Evolutionary conservation across 2,888 invertebrate species (phyloP).

Genomic region (Agrotis segetum): DNA sequence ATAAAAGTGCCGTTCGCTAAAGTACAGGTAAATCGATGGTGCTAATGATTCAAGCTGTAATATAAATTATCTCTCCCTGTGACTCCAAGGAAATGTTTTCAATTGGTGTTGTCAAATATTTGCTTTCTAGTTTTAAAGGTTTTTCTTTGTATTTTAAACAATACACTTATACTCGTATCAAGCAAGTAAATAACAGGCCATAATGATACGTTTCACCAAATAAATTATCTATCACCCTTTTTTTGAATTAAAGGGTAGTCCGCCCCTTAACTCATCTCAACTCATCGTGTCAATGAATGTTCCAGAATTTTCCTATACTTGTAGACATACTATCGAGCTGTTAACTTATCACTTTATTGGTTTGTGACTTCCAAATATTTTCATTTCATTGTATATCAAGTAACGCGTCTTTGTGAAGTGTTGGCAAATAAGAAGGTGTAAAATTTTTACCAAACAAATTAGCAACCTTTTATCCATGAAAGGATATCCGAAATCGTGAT

Average conservation of each 20-base stretch:
- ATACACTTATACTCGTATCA: not conserved
- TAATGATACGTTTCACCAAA: not conserved
- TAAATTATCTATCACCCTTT: not conserved
- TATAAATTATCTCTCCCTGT: conserved; percentile 2
- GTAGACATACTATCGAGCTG: conserved; percentile 24
- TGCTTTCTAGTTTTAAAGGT: not conserved
- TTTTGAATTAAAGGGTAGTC: not conserved
- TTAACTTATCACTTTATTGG: conserved; percentile 13
- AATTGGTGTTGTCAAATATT: conserved; percentile 16
- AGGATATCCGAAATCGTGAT: conserved; percentile 30
- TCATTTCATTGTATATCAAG: conserved; percentile 4
- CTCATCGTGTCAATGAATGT: not conserved
- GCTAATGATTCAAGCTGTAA: not conserved
- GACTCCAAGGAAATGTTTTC: not conserved
- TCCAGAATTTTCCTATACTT: conserved; percentile 4
- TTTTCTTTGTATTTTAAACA: conserved; percentile 5
- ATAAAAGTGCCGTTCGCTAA: conserved; percentile 18
- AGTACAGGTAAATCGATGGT: conserved; percentile 10
- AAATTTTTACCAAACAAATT: conserved; percentile 11
- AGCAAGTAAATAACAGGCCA: not conserved
- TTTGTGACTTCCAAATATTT: conserved; percentile 1
- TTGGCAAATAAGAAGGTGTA: conserved; percentile 19
- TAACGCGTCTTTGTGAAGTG: conserved; percentile 17
- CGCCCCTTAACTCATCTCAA: not conserved
- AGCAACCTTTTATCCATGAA: not conserved